Percentiles rank a stretch among this genome's conserved stretches.
phyloP scores from a whole-genome alignment of 2,113 vertebrate species.

The Clarias gariepinus region DNA sequence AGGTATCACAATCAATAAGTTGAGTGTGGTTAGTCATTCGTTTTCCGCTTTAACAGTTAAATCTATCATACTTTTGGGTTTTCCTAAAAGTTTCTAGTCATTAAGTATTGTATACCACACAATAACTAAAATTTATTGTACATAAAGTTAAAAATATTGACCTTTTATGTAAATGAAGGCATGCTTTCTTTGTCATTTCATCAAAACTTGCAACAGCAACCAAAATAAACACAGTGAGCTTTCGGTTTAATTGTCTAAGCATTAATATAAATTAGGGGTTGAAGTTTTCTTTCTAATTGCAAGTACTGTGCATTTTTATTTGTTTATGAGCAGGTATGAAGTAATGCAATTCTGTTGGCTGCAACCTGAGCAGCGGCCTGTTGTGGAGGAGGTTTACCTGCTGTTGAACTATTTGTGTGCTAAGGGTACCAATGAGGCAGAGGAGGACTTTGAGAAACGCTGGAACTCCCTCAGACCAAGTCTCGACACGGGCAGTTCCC shows the following conservation, averaged over 20 bases:
- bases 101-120: slow-evolving; percentile 9
- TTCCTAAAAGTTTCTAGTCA: slow-evolving; percentile 29
- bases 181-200: background rate
- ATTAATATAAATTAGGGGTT: background rate
- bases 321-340: slow-evolving; percentile 82
- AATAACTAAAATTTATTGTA: slow-evolving; percentile 11
- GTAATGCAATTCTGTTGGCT: slow-evolving; percentile 99
- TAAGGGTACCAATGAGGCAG: slow-evolving; percentile 83
- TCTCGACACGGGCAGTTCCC: slow-evolving; percentile 65
- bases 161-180: slow-evolving; percentile 1
- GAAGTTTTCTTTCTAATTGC: background rate
- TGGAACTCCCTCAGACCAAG: slow-evolving; percentile 92
- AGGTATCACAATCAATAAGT: slow-evolving; percentile 21
- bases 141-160: slow-evolving; percentile 1
- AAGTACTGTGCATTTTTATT: background rate
- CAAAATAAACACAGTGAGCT: background rate
- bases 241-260: background rate
- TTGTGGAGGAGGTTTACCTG: slow-evolving; percentile 91
- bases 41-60: slow-evolving; percentile 24
- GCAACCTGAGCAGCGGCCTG: slow-evolving; percentile 92
- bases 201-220: background rate
- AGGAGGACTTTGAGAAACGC: slow-evolving; percentile 92
- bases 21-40: slow-evolving; percentile 41
- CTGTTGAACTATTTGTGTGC: slow-evolving; percentile 91
- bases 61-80: slow-evolving; percentile 37